Conservation (phyloP, 2,113 vertebrate species). For the Oncorhynchus gorbuscha region DNA sequence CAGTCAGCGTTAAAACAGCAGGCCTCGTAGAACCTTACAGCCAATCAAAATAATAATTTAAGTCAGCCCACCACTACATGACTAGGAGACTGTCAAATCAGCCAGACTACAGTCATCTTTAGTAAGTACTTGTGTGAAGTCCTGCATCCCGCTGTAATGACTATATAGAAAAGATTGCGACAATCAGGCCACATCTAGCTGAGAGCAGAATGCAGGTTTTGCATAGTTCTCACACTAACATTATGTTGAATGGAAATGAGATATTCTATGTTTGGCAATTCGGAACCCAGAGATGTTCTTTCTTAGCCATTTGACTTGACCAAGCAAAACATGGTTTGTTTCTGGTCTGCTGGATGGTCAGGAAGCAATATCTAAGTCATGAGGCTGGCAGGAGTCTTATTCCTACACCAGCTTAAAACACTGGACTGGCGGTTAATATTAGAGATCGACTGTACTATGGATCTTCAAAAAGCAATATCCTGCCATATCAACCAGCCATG, state of each 20-base stretch:
- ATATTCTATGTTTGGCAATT: too few relatives aligned
- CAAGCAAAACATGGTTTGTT: too few relatives aligned
- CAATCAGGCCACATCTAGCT: too few relatives aligned
- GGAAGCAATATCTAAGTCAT: conserved; percentile 32
- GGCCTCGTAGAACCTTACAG: conserved; percentile 24
- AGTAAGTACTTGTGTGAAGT: too few relatives aligned
- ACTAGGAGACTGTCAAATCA: not conserved
- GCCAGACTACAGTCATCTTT: not conserved
- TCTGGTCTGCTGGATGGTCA: too few relatives aligned
- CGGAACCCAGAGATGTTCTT: too few relatives aligned
- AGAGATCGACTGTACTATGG: conserved; percentile 53
- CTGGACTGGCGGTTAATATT: conserved; percentile 53
- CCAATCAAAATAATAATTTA: not conserved
- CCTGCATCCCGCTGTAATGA: too few relatives aligned
- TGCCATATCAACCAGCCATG: conserved; percentile 52
- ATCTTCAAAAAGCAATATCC: conserved; percentile 66
- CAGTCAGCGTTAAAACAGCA: conserved; percentile 31
- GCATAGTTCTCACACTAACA: too few relatives aligned
- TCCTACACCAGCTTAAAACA: conserved; percentile 38
- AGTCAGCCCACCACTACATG: not conserved
- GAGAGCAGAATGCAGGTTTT: too few relatives aligned
- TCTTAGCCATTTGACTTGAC: too few relatives aligned
- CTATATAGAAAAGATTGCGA: too few relatives aligned
- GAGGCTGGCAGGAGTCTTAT: conserved; percentile 29
- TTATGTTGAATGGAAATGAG: too few relatives aligned